Conservation (phyloP, 2,888 invertebrate genomes). For the Serripes groenlandicus region DNA sequence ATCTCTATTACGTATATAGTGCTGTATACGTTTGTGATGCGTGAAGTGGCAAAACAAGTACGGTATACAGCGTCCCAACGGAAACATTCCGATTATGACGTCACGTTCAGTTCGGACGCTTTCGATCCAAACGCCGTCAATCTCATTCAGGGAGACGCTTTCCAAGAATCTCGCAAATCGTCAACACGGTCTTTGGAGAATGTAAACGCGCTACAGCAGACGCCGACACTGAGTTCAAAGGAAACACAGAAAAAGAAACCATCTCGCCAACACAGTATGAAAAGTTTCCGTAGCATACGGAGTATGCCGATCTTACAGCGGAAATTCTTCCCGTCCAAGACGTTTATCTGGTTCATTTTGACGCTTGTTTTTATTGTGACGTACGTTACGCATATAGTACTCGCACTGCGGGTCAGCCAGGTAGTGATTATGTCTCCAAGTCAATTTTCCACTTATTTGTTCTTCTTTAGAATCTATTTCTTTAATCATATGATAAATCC, state of each 20-base stretch:
- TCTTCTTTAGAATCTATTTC: conserved; percentile 62
- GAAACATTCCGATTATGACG: conserved; percentile 50
- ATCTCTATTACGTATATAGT: conserved; percentile 55
- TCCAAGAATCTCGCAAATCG: neutral
- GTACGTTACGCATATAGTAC: conserved; percentile 47
- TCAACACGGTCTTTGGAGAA: neutral
- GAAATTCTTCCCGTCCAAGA: conserved; percentile 55
- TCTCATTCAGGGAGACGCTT: neutral
- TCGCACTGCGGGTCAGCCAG: conserved; percentile 37
- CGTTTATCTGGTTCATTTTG: conserved; percentile 63
- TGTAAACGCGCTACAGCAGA: neutral
- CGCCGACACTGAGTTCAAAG: conserved; percentile 8
- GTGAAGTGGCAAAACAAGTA: conserved; percentile 56
- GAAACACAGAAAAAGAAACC: conserved; percentile 16
- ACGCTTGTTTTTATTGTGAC: conserved; percentile 61
- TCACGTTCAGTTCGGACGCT: conserved; percentile 51
- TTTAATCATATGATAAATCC: conserved; percentile 65
- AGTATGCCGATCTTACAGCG: conserved; percentile 34
- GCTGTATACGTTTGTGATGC: conserved; percentile 55
- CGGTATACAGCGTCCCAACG: conserved; percentile 28
- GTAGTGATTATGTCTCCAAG: conserved; percentile 46
- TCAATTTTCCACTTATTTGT: conserved; percentile 54
- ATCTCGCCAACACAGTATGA: conserved; percentile 36
- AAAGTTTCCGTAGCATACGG: conserved; percentile 43
- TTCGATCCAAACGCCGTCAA: conserved; percentile 52